Percentiles rank a stretch among this genome's conserved stretches.
Evolutionary conservation across 2,888 invertebrate genomes (phyloP).

Genomic region (Cryptops parisi): DNA sequence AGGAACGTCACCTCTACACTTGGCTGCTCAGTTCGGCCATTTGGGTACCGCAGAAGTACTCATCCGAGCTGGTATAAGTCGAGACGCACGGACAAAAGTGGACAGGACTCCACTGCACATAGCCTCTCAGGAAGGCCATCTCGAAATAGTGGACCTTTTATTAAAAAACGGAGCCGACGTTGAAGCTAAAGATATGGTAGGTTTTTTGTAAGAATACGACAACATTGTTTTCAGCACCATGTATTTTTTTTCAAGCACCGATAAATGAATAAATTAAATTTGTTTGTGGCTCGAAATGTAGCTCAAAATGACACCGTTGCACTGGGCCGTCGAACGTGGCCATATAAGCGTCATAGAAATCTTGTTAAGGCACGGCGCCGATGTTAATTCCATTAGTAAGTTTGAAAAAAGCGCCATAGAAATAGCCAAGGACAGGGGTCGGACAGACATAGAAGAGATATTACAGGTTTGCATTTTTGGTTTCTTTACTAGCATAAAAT

Average conservation of each 20-base stretch:
- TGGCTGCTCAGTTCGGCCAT: constrained; percentile 69
- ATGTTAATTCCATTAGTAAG: constrained; percentile 50
- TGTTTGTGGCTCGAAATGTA: constrained; percentile 30
- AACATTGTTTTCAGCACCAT: background rate
- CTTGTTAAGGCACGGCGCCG: constrained; percentile 58
- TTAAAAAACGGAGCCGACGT: constrained; percentile 53
- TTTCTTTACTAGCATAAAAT: too few species aligned
- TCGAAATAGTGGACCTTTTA: constrained; percentile 52
- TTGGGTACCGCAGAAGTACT: constrained; percentile 62
- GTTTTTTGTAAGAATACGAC: background rate
- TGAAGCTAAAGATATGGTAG: constrained; percentile 61
- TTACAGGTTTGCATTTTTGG: constrained; percentile 23
- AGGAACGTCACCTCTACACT: constrained; percentile 77
- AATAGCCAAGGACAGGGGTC: constrained; percentile 50
- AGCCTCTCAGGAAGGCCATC: constrained; percentile 71
- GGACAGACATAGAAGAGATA: constrained; percentile 31
- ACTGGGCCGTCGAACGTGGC: constrained; percentile 81
- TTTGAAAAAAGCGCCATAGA: constrained; percentile 54
- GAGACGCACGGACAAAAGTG: constrained; percentile 80
- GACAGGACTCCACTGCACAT: constrained; percentile 83
- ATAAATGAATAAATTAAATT: too few species aligned
- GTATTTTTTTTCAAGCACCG: too few species aligned
- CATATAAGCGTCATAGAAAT: constrained; percentile 51
- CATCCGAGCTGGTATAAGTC: constrained; percentile 67
- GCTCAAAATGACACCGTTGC: constrained; percentile 79